Conservation (phyloP, 2,113 vertebrate species). For the Paramormyrops kingsleyae region DNA sequence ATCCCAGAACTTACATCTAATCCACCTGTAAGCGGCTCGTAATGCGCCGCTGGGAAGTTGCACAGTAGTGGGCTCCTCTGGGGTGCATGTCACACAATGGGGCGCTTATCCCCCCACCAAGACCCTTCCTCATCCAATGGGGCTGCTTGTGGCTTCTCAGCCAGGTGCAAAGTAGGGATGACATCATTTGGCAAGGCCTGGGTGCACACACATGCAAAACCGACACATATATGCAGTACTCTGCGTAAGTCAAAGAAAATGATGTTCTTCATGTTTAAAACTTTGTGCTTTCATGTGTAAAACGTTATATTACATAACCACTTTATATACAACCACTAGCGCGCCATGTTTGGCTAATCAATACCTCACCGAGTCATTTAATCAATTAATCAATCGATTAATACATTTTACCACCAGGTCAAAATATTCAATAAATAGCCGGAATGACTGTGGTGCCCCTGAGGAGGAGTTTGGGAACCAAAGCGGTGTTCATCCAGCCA, state of each 20-base stretch:
- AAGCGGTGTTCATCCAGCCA: neutral
- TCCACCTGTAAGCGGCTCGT: conserved; percentile 59
- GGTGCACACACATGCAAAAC: neutral
- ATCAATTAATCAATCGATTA: neutral
- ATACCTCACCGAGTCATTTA: neutral
- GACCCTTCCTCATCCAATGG: conserved; percentile 13
- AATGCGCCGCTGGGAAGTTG: conserved; percentile 51
- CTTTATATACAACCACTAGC: neutral
- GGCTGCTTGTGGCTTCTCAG: conserved; percentile 14
- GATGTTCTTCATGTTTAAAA: neutral
- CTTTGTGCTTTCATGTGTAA: neutral
- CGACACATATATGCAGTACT: neutral
- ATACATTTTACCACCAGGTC: too few relatives aligned
- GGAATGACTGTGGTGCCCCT: neutral
- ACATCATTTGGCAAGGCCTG: neutral
- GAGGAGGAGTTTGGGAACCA: neutral
- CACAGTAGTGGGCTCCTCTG: conserved; percentile 41
- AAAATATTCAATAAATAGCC: too few relatives aligned
- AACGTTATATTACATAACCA: neutral
- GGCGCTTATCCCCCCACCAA: conserved; percentile 45
- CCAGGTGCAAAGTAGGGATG: neutral
- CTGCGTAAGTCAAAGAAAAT: neutral
- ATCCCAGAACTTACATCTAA: conserved; percentile 56
- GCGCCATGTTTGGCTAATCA: neutral
- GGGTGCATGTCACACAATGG: conserved; percentile 50